Percentiles rank a stretch among this genome's conserved stretches.
Evolutionary conservation across 2,797 vertebrate species (phyloP).

Genomic region (Pitangus sulphuratus): DNA sequence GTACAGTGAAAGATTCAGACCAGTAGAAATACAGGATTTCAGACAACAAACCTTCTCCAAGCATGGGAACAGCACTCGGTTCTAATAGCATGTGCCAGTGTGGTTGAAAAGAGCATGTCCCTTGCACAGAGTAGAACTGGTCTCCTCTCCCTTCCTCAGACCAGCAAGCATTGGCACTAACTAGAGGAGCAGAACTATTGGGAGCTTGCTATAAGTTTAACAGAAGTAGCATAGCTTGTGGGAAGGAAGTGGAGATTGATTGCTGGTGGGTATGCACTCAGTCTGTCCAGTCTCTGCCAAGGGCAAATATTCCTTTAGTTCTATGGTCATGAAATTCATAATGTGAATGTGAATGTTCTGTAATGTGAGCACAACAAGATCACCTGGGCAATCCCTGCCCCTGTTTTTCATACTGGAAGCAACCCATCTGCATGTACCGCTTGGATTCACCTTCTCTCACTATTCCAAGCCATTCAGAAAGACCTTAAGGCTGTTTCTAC

Average conservation of each 20-base stretch:
- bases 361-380: background rate
- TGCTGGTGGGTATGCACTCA: rapidly evolving
- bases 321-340: background rate
- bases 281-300: background rate
- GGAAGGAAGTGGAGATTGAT: background rate
- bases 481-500: background rate
- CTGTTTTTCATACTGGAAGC: background rate
- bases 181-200: background rate
- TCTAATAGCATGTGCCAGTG: background rate
- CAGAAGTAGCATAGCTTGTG: background rate
- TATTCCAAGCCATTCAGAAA: background rate
- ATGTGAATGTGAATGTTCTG: background rate
- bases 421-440: background rate
- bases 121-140: background rate
- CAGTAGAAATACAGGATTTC: background rate
- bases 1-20: background rate
- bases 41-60: background rate
- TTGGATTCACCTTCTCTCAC: background rate
- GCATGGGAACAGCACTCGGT: background rate
- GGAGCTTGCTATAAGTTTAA: background rate
- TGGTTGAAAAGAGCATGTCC: background rate
- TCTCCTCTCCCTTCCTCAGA: background rate
- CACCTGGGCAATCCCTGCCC: background rate
- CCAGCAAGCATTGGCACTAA: background rate
- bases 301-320: background rate